A percentile compares a stretch with the other conserved stretches of the same genome.
Evolutionary conservation across 1,140 invertebrate genomes (phyloP).

Genomic region (Artemia franciscana): DNA sequence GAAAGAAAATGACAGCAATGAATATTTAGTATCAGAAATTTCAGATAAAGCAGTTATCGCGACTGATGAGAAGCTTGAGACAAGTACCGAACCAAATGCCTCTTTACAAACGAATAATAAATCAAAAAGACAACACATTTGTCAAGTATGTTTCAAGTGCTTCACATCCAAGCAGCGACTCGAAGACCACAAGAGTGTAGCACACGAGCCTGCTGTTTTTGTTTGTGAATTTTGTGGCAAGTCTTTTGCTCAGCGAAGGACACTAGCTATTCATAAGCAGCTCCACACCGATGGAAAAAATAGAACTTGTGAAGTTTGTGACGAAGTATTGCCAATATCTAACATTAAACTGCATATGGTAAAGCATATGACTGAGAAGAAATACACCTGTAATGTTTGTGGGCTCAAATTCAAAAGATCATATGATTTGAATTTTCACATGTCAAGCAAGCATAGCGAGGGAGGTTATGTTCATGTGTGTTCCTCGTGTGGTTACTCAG

Average conservation of each 20-base stretch:
- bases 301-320: background rate
- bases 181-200: background rate
- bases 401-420: background rate
- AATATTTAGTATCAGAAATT: too few species aligned
- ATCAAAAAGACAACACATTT: background rate
- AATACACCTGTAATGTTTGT: background rate
- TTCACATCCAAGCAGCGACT: background rate
- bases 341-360: background rate
- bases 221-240: background rate
- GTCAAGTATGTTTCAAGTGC: background rate
- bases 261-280: background rate
- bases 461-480: background rate
- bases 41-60: too few species aligned
- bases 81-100: too few species aligned
- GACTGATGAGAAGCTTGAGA: too few species aligned
- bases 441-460: background rate
- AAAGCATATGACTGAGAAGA: background rate
- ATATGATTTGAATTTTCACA: background rate
- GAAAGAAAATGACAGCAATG: too few species aligned
- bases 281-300: background rate
- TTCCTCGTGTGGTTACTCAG: background rate
- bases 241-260: background rate
- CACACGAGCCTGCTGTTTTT: background rate
- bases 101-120: background rate
- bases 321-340: background rate